Conservation (phyloP, 2,888 invertebrate species). For the Melangyna quadrimaculata region DNA sequence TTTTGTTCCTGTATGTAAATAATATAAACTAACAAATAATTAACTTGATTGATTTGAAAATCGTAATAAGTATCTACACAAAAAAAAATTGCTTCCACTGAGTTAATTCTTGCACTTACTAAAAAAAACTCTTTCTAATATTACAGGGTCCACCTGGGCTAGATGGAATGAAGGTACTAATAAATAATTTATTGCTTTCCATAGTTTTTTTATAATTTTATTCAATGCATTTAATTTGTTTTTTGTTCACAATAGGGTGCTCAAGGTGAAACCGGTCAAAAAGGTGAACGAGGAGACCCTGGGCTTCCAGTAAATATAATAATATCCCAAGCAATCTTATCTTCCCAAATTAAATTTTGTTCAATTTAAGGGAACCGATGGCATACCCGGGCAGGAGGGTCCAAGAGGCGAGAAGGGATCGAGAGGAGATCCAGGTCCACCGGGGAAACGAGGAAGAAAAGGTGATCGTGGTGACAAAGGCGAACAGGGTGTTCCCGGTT, state of each 20-base stretch:
- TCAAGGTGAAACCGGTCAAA: conserved; percentile 94
- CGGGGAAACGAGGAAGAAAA: conserved; percentile 94
- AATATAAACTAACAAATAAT: neutral
- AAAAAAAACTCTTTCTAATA: conserved; percentile 56
- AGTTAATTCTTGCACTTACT: conserved; percentile 54
- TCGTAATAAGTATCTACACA: conserved; percentile 1
- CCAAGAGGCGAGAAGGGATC: conserved; percentile 94
- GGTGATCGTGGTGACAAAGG: conserved; percentile 97
- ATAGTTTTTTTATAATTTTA: neutral
- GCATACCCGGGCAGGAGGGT: conserved; percentile 95
- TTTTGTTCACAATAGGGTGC: conserved; percentile 87
- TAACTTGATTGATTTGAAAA: neutral
- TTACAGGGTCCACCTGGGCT: conserved; percentile 93
- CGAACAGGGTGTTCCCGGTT: conserved; percentile 97
- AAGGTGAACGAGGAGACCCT: conserved; percentile 96
- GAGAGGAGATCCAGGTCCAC: conserved; percentile 89
- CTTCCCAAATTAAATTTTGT: conserved; percentile 64
- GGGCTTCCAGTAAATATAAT: conserved; percentile 91
- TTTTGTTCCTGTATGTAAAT: neutral
- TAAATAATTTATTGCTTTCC: neutral
- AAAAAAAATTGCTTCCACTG: conserved; percentile 7
- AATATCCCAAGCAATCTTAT: conserved; percentile 33
- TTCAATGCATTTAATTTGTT: conserved; percentile 30
- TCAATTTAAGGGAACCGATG: conserved; percentile 90
- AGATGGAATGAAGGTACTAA: conserved; percentile 96